phyloP scores from a whole-genome alignment of 1,140 invertebrate genomes.

The Drosophila pandora region DNA sequence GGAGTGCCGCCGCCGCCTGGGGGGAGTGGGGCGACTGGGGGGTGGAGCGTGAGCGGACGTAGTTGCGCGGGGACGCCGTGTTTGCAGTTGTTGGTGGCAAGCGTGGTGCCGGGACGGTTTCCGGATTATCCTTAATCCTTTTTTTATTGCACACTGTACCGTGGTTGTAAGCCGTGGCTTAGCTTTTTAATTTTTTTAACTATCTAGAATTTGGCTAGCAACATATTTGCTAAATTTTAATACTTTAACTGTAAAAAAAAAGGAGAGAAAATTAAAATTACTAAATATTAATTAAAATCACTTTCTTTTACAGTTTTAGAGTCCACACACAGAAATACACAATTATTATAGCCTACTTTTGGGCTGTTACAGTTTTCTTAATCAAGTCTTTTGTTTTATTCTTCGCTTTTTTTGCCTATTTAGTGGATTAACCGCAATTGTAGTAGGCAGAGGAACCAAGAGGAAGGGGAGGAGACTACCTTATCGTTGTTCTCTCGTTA shows the following conservation, averaged over 20 bases:
- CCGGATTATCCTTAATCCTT: neutral
- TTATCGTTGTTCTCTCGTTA: constrained; percentile 35
- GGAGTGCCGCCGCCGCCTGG: constrained; percentile 54
- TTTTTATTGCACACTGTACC: constrained; percentile 5
- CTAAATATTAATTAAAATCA: neutral
- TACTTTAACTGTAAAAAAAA: constrained; percentile 60
- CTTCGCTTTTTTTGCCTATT: constrained; percentile 24
- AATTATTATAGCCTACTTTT: constrained; percentile 46
- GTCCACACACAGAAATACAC: neutral
- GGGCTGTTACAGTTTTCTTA: constrained; percentile 12
- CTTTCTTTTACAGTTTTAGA: constrained; percentile 1
- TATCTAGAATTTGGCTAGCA: constrained; percentile 67
- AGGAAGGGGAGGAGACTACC: constrained; percentile 4
- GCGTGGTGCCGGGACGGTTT: constrained; percentile 5
- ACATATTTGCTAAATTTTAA: constrained; percentile 54
- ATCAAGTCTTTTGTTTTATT: neutral
- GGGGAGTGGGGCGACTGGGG: constrained; percentile 75
- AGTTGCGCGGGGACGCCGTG: constrained; percentile 72
- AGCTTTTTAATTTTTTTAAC: constrained; percentile 15
- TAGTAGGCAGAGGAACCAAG: neutral
- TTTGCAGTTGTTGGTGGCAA: constrained; percentile 40
- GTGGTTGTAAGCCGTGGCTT: neutral
- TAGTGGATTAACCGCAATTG: neutral
- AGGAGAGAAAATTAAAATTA: neutral
- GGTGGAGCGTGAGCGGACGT: constrained; percentile 71